Evolutionary conservation across 1,140 invertebrate species (phyloP), one percentile per base, ranked within the genome.

Genomic region (Bicyclus anynana): DNA sequence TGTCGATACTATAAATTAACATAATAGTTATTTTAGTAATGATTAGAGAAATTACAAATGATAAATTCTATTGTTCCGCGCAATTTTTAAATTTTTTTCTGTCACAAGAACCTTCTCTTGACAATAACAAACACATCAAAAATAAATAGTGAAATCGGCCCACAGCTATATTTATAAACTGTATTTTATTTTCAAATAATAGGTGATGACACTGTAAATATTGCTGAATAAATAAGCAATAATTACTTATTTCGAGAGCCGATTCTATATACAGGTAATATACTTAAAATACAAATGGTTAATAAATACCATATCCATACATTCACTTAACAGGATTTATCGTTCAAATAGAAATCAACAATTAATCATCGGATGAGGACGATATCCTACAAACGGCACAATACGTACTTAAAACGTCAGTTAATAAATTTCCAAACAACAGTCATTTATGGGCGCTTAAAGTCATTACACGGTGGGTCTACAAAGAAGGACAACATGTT

Each of bases 391-490:
- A 64, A 75, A 77, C 71, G 57, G 65, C 67, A 80, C 71, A 84
- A 83, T 72, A 65, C 67, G 60, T 69, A 69, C 67, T 59, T 57
- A 72, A 81, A 84, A 68, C 65, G 68, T 58, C 65, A 69, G 68
- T 76, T 82, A 87, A 84, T 85, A 84, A 78, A 82, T 84, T 82
- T 80, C 72, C 74, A 81, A 66, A 81, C 73, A 79, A 82, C 61
- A 79, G 68, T 77, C 78, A 65, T 84, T 84, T 84, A 81, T 74
- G 80, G 70, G 67, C 70, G 74, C 71, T 79, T 82, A 72, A 83
- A 84, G 74, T 82, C 84, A 87, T 84, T 85, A 85, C 72, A 82
- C 76, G 79, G 69, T 75, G 72, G 63, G 53, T 72, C 76, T 65
- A 79, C 70, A 83, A 79, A 76, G 67, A 70, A 67, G 69, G 70